phyloP scores from a whole-genome alignment of 30 jellyfish, hydroid and myxozoan genomes.

The Hydra vulgaris region DNA sequence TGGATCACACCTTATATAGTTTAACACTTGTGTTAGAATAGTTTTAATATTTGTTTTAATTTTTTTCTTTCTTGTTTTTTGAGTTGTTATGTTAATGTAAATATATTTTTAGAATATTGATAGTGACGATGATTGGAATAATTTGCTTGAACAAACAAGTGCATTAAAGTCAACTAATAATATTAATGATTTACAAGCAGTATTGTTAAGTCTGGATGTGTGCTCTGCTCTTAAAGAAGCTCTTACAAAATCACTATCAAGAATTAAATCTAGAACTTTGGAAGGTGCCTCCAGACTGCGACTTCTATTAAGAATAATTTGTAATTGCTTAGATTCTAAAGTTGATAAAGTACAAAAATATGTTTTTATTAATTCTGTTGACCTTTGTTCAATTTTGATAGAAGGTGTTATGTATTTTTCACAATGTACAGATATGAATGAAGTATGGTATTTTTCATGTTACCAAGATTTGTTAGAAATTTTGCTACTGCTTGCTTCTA shows the following conservation, averaged over 20 bases:
- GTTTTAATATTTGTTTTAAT: no score
- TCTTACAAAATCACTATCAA: neutral
- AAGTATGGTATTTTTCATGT: constrained; percentile 36
- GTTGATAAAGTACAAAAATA: neutral
- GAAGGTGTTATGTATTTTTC: neutral
- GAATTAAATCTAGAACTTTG: constrained; percentile 38
- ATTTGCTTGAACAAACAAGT: constrained; percentile 45
- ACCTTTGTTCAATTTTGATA: neutral
- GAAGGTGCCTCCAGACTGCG: constrained; percentile 90
- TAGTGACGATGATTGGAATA: constrained; percentile 54
- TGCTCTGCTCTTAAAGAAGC: constrained; percentile 5
- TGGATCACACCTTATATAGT: no score
- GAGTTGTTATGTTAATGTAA: no score
- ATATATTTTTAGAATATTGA: constrained; percentile 33
- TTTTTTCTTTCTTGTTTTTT: no score
- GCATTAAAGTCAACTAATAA: constrained; percentile 23
- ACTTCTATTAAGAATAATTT: constrained; percentile 25
- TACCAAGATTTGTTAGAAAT: constrained; percentile 16
- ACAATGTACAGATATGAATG: constrained; percentile 2
- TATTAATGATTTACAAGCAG: constrained; percentile 30
- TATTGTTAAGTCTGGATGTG: constrained; percentile 26
- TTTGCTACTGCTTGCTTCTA: neutral
- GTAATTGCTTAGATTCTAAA: constrained; percentile 46
- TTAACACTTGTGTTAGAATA: no score
- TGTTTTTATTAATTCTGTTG: neutral